Base-by-base conservation (phyloP, 2,888 invertebrate genomes). In the Hermaeophaga mercurialis region DNA sequence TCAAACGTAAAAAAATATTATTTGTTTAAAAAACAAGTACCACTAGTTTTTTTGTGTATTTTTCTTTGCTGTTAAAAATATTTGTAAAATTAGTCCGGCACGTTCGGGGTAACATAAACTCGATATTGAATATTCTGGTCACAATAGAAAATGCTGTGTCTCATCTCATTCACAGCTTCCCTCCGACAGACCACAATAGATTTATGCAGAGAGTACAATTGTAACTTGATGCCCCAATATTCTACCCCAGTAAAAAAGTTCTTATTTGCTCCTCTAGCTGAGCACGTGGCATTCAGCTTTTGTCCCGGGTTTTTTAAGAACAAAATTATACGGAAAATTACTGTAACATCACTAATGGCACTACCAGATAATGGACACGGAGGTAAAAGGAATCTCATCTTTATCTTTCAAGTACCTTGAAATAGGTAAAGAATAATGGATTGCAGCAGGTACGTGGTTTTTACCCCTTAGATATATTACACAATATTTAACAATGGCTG, bases 201-300 rank as follows among this genome's bases (percentile, higher is more conserved):
- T 63, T 62, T 62, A 62, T 60, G 59, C 60, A 59, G 61, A 59
- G 58, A 62, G 60, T 61, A 66, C 63, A 67, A 66, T 64, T 66
- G 67, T 67, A 67, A 67, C 65, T 64, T 66, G 66, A 67, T 67
- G 64, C 67, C 65, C 63, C 61, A 58, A 62, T 66, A 64, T 64
- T n/a, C 64, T 62, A 64, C 66, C 62, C 65, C 61, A 61, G 61
- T 60, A 64, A 63, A 64, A 62, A 61, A 65, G 56, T 64, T 59
- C 63, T 63, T 63, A 59, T 63, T 57, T 62, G 56, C 56, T 62
- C 61, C 61, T 62, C 54, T 44, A 41, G 61, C 52, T 17, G 47
- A 62, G 61, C 61, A 62, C 61, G 61, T 59, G 61, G 59, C 56
- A 50, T 49, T 41, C 53, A 43, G 55, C 56, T 49, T 52, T 48